Evolutionary conservation across 1,140 invertebrate species (phyloP).

Genomic region (Leguminivora glycinivorella): DNA sequence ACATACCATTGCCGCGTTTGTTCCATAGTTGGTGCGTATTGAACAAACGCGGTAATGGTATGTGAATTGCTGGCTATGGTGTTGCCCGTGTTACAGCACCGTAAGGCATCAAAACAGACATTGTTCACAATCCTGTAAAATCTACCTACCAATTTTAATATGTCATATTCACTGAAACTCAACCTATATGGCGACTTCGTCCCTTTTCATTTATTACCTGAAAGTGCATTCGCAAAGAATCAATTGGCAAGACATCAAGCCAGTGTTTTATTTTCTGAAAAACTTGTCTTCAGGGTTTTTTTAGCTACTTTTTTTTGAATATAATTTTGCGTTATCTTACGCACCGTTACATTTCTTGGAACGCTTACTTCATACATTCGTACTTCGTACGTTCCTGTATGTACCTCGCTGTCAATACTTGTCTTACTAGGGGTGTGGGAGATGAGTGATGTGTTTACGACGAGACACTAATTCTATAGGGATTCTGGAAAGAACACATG

Average conservation of each 20-base stretch:
- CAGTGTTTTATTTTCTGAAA: not conserved
- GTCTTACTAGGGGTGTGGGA: not conserved
- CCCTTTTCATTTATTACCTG: not conserved
- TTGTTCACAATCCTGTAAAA: too few species aligned
- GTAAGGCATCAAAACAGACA: too few species aligned
- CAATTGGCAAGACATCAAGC: not conserved
- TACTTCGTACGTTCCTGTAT: not conserved
- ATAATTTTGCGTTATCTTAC: conserved; percentile 18
- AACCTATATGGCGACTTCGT: too few species aligned
- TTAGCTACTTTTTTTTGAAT: not conserved
- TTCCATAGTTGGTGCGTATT: too few species aligned
- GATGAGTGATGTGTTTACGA: not conserved
- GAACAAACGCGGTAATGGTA: too few species aligned
- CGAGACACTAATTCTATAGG: too few species aligned
- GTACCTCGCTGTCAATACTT: not conserved
- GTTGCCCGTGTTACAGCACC: too few species aligned
- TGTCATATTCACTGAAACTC: too few species aligned
- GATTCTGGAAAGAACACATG: too few species aligned
- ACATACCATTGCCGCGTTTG: too few species aligned
- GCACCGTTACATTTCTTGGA: conserved; percentile 3
- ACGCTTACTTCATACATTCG: not conserved
- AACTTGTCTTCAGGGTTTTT: not conserved
- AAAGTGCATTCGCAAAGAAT: not conserved
- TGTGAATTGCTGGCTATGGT: too few species aligned
- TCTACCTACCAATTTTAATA: too few species aligned